Evolutionary conservation across 1,140 invertebrate genomes (phyloP).

Genomic region (Leptinotarsa texana): DNA sequence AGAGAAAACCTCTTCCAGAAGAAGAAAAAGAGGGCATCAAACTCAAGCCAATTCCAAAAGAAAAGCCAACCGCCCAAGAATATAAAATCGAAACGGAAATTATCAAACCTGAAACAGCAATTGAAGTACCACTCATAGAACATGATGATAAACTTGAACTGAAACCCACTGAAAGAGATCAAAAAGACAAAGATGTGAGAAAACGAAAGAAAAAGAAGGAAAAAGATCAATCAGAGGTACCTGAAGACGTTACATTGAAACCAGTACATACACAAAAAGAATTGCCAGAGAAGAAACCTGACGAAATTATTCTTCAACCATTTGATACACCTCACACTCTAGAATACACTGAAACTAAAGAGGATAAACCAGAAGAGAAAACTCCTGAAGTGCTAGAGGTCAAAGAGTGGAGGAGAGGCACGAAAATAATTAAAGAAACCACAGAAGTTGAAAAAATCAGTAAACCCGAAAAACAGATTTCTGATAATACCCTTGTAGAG

Average conservation of each 20-base stretch:
- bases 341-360: constrained; percentile 13
- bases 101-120: constrained; percentile 34
- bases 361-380: constrained; percentile 22
- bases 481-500: not conserved
- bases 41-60: constrained; percentile 52
- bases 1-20: constrained; percentile 53
- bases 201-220: constrained; percentile 29
- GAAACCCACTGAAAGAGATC: constrained; percentile 34
- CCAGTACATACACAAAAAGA: constrained; percentile 36
- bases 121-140: constrained; percentile 36
- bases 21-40: constrained; percentile 52
- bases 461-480: constrained; percentile 34
- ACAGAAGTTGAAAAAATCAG: not conserved
- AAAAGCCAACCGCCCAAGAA: constrained; percentile 45
- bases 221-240: constrained; percentile 27
- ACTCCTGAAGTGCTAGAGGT: constrained; percentile 44
- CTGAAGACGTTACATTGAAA: not conserved
- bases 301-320: constrained; percentile 45
- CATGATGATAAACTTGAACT: constrained; percentile 46
- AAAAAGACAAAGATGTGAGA: constrained; percentile 17
- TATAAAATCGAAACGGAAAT: constrained; percentile 38
- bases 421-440: not conserved
- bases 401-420: constrained; percentile 46
- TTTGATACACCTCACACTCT: not conserved
- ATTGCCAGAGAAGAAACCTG: constrained; percentile 43